Percentiles rank a stretch among this genome's conserved stretches.
Conservation (phyloP, 2,797 vertebrate genomes). For the Neostethus bicornis region DNA sequence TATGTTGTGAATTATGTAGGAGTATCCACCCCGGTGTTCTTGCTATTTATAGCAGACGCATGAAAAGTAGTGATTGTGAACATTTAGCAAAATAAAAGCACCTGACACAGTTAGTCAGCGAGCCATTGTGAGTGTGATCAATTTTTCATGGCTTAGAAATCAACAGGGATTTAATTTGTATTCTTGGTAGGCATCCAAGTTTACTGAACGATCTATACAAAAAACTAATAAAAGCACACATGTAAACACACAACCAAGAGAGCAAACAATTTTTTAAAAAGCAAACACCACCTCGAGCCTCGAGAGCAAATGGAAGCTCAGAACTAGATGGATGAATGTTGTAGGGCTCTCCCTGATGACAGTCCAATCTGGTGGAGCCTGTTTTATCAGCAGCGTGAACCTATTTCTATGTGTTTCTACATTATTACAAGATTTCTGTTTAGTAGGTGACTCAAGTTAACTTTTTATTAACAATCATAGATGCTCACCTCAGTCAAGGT, state of each 20-base stretch:
- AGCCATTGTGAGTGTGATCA: constrained; percentile 49
- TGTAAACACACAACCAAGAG: constrained; percentile 31
- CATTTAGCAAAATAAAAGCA: constrained; percentile 47
- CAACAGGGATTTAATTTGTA: constrained; percentile 68
- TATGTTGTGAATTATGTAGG: constrained; percentile 17
- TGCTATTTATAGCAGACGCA: constrained; percentile 25
- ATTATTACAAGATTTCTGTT: constrained; percentile 53
- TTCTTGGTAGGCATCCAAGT: constrained; percentile 61
- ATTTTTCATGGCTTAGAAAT: constrained; percentile 70
- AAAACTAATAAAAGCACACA: constrained; percentile 58
- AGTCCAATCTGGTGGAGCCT: constrained; percentile 71
- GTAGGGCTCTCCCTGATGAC: constrained; percentile 62
- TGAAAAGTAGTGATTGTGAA: constrained; percentile 29
- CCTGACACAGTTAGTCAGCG: constrained; percentile 41
- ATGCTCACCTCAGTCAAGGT: constrained; percentile 40
- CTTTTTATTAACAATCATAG: constrained; percentile 56
- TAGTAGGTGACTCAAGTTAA: constrained; percentile 57
- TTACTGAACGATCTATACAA: constrained; percentile 55
- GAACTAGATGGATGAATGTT: constrained; percentile 74
- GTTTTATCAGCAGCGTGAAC: constrained; percentile 60
- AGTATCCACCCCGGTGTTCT: constrained; percentile 6
- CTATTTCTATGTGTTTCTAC: constrained; percentile 5
- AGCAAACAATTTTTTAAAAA: constrained; percentile 75
- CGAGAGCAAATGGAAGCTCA: constrained; percentile 67
- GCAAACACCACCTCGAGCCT: constrained; percentile 66